phyloP scores from a whole-genome alignment of 2,888 invertebrate species.

The Cheiracanthium punctorium region DNA sequence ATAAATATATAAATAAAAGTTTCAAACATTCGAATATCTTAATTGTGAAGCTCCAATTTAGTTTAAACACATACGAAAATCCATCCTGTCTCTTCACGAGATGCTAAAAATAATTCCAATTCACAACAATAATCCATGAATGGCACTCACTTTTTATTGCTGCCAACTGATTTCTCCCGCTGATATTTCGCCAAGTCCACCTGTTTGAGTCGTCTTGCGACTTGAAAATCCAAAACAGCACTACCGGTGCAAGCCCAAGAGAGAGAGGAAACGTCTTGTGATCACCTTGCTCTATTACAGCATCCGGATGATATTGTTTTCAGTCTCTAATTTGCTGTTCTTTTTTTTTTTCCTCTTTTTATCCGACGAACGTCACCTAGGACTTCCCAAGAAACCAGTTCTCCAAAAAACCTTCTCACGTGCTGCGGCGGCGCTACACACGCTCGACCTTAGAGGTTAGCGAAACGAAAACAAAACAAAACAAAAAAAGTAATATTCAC shows the following conservation, averaged over 20 bases:
- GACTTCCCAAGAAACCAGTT: constrained; percentile 15
- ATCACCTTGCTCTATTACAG: constrained; percentile 10
- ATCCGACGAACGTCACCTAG: constrained; percentile 8
- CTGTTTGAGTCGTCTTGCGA: background rate
- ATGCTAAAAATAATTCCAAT: no score
- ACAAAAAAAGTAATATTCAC: no score
- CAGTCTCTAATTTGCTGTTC: constrained; percentile 10
- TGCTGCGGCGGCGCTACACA: background rate
- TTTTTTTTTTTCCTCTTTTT: no score
- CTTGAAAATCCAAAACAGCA: background rate
- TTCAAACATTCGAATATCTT: no score
- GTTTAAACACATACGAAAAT: no score
- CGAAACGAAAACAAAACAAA: background rate
- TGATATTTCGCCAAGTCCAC: background rate
- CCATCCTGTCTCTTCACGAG: no score
- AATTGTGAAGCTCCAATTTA: no score
- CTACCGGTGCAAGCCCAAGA: background rate
- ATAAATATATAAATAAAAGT: no score
- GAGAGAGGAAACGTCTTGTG: background rate
- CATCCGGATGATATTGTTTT: constrained; percentile 15
- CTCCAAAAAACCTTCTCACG: background rate
- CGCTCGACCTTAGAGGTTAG: background rate
- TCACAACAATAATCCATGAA: no score
- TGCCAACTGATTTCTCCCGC: background rate
- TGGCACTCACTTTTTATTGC: background rate